Base-by-base conservation (phyloP, 2,797 vertebrate genomes). In the Bovichtus diacanthus region DNA sequence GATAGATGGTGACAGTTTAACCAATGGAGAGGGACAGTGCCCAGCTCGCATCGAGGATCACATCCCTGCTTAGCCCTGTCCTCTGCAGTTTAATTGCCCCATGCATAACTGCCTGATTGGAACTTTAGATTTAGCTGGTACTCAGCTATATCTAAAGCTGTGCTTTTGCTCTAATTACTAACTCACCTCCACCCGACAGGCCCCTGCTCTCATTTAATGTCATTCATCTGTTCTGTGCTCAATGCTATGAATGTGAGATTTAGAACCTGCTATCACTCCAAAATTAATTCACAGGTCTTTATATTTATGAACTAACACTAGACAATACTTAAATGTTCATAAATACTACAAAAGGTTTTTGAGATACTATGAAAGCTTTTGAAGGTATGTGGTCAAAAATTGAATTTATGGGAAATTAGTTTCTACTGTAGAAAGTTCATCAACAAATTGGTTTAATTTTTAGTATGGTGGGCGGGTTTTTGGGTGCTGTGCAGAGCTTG, bases 1-100 rank as follows among this genome's bases (percentile, higher is more conserved):
- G 90, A 93, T 90, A 49, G 73, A 87, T 84, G 76, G 80, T 81
- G 91, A 90, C 89, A 90, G 85, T 72, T 54, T 15, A 81, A 75
- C 38, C 76, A 59, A 49, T 83, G 66, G 69, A 83, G 81, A 78
- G 63, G 80, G 82, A 77, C 61, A 51, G 81, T 60, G 64, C 81
- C 71, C 70, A 62, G 84, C 66, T 59, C 58, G 56, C 68, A 63
- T 49, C 25, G 27, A 78, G 61, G 49, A 78, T 80, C 69, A 51
- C 67, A 39, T 56, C 49, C 13, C 62, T 25, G 46, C 65, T 83
- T 25, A 49, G 64, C 55, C 19, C 6, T 44, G 38, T 83, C 76
- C 46, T 66, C 68, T 76, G 49, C 61, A 54, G 50, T 69, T 81
- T 74, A 78, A 88, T 73, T 70, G 46, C 27, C 51, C 62, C 63